Evolutionary conservation across 2,797 vertebrate species (phyloP), one percentile per base, ranked within the genome.

Genomic region (Cottoperca gobio): DNA sequence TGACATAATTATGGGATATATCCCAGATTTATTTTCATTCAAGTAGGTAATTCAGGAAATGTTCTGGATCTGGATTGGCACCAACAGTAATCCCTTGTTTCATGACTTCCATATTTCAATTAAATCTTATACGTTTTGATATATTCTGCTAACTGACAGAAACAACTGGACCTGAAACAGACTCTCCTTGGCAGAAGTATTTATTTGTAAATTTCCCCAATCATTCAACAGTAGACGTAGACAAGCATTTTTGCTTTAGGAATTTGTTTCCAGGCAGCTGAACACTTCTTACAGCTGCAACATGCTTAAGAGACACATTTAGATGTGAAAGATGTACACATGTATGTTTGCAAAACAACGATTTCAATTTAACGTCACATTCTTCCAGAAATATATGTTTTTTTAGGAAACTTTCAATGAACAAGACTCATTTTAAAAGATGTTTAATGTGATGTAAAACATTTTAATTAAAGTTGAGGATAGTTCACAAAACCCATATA

Each of bases 121-220:
- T 6, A 37, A 63, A 67, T 78, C 43, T 66, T 17, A 7, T n/a
- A 26, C 10, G 24, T 40, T 65, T n/a, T 45, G 5, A 39, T 12
- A 59, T 46, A 45, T 50, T 39, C 61, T 54, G 53, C 40, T 50
- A 2, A 13, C 63, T 54, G 71, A 76, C 48, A 50, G 55, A n/a
- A 66, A 16, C 54, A 69, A 35, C 2, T 8, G 19, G 33, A 76
- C 19, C 66, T 43, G 54, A 68, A 88, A 33, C 73, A 73, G 49
- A 55, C 0, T 1, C 10, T 10, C 2, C 19, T 52, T 53, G 43
- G 55, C 43, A 67, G 43, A 59, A 43, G 12, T 33, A 16, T 62
- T 52, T 12, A 31, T 60, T 48, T 55, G 8, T 16, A 65, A 46
- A 63, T 46, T 3, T 59, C 16, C 28, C 63, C 57, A 57, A 70